These are phyloP conservation scores for Apis florea DNA, from an alignment of 1,140 invertebrate genomes.

Conservation along the genomic window DNA sequence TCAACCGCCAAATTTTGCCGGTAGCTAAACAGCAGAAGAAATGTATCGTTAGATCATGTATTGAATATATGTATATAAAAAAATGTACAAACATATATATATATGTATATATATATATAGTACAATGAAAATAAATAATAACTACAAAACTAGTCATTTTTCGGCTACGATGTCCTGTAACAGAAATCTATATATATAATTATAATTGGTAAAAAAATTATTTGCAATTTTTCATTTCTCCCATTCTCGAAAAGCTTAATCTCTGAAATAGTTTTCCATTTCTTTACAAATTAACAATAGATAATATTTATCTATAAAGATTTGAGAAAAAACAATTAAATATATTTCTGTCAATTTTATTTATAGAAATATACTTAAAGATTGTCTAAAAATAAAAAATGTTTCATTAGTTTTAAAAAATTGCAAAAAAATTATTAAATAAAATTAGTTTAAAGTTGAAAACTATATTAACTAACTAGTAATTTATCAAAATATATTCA, in stretches of 20 bases:
- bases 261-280: background rate
- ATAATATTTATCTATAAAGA: background rate
- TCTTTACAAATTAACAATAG: background rate
- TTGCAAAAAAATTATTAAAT: slow-evolving; percentile 7
- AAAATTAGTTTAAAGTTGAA: background rate
- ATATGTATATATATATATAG: slow-evolving; percentile 18
- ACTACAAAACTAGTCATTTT: slow-evolving; percentile 55
- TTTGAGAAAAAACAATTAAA: slow-evolving; percentile 1
- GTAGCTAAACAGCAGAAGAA: slow-evolving; percentile 90
- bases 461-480: background rate
- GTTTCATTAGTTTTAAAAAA: background rate
- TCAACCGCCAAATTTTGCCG: slow-evolving; percentile 93
- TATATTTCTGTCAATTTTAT: background rate
- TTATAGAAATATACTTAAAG: slow-evolving; percentile 30
- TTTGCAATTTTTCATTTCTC: slow-evolving; percentile 12
- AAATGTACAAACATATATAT: slow-evolving; percentile 14
- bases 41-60: slow-evolving; percentile 72
- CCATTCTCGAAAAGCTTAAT: background rate
- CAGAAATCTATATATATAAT: slow-evolving; percentile 73
- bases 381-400: background rate
- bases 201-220: slow-evolving; percentile 43
- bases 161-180: slow-evolving; percentile 75
- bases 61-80: slow-evolving; percentile 26
- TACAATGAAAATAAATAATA: slow-evolving; percentile 48
- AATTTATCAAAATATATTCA: slow-evolving; percentile 1